Base-by-base conservation (phyloP, 1,140 invertebrate species). In the Pachypeltis micranthus region DNA sequence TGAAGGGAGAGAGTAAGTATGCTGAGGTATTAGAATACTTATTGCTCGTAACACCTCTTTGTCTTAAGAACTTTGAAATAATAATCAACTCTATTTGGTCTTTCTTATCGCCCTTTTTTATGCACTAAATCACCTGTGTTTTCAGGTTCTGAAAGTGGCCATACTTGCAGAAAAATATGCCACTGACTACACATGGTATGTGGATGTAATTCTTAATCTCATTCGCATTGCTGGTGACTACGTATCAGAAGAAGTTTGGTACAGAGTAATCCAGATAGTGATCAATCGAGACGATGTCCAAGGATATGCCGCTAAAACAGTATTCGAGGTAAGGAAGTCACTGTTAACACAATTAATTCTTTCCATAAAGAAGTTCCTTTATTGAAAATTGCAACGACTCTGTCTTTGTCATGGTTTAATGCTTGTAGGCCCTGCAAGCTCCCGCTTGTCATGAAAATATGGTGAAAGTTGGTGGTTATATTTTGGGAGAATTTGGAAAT, bases 401-500 rank as follows among this genome's bases (percentile, higher is more conserved):
- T n/a, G n/a, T n/a, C n/a, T n/a, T n/a, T n/a, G n/a, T n/a, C n/a
- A n/a, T n/a, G n/a, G n/a, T n/a, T n/a, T n/a, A 24, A 56, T 7
- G 3, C 16, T 65, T 67, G 60, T 71, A 88, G 84, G 91, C 96
- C 65, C 76, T 99, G 55, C 94, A 98, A 81, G 94, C 95, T 47
- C 93, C 94, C 26, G 95, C 96, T 56, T 99, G 96, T 74, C 97
- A 99, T 77, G 97, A 99, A 79, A 99, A 99, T 75, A 99, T 99
- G 96, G 96, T 99, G 0, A 99, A 99, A 85, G 97, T 99, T 51
- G 96, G 96, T 59, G 97, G 96, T 26, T 99, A 99, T 70, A 98
- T 99, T 70, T 80, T 99, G 44, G 97, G 97, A 61, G 97, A 99
- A 79, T 99, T 99, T 80, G 97, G 97, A 27, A 99, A 99, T 79